Evolutionary conservation across 1,140 invertebrate species (phyloP).

Genomic region (Eumaeus atala): DNA sequence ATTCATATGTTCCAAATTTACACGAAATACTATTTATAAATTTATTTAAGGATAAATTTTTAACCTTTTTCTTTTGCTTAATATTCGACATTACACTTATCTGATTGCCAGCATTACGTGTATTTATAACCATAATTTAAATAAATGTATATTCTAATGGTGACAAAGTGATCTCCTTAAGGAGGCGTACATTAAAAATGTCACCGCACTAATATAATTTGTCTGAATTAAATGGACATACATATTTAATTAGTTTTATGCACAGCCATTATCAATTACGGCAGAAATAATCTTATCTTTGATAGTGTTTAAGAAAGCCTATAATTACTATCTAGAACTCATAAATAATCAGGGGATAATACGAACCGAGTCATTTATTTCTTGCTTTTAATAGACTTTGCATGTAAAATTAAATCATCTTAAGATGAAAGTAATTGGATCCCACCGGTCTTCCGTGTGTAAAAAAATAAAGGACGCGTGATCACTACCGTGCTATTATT

Average conservation of each 20-base stretch:
- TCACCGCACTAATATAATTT: constrained; percentile 3
- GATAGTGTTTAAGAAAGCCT: too few species aligned
- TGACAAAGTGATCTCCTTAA: background rate
- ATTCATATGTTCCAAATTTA: too few species aligned
- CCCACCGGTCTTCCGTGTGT: constrained; percentile 65
- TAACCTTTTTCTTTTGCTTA: too few species aligned
- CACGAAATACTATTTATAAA: too few species aligned
- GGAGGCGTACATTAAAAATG: background rate
- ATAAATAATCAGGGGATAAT: background rate
- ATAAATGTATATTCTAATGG: background rate
- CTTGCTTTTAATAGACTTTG: constrained; percentile 38
- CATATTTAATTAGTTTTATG: too few species aligned
- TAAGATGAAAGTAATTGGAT: constrained; percentile 68
- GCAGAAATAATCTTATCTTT: background rate
- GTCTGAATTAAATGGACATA: constrained; percentile 3
- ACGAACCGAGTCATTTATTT: constrained; percentile 14
- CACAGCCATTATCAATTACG: background rate
- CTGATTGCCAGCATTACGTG: too few species aligned
- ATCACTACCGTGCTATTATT: constrained; percentile 73
- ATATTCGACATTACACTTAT: too few species aligned
- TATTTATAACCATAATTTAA: background rate
- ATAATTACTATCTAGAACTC: too few species aligned
- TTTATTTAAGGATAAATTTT: too few species aligned
- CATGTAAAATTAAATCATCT: constrained; percentile 48
- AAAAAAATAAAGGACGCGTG: constrained; percentile 65